These are phyloP conservation scores for Yoshiicerus persimilis DNA, from an alignment of 1,140 invertebrate species.

Conservation along the genomic window DNA sequence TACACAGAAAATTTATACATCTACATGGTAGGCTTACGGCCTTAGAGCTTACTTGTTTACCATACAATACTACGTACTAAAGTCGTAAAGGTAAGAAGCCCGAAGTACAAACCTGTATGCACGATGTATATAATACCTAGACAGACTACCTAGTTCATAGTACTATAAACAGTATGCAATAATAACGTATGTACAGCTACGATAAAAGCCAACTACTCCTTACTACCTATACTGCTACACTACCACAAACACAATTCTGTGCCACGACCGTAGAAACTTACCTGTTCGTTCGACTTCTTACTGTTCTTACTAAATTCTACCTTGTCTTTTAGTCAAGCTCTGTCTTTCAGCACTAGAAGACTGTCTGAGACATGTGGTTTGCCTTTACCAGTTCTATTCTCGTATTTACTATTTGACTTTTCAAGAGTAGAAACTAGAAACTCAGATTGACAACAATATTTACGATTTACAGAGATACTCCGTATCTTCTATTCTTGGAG, in stretches of 20 bases:
- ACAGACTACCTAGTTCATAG: background rate
- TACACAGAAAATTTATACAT: background rate
- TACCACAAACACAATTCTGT: background rate
- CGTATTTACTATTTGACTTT: background rate
- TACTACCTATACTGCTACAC: background rate
- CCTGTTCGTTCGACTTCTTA: background rate
- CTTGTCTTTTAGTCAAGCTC: conserved; percentile 5
- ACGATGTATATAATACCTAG: background rate
- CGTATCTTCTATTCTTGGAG: background rate
- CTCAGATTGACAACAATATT: background rate
- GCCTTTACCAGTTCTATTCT: background rate
- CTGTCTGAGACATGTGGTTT: background rate
- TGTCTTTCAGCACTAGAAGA: background rate
- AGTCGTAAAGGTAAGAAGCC: background rate
- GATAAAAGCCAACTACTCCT: background rate
- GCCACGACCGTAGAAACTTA: background rate
- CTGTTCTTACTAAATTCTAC: background rate
- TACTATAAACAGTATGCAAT: background rate
- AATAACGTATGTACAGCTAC: background rate
- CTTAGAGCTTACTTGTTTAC: no score
- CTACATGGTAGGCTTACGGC: no score
- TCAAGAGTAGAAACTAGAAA: background rate
- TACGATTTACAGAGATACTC: background rate
- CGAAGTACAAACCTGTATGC: background rate
- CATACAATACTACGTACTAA: background rate